phyloP scores from a whole-genome alignment of 2,888 invertebrate species.

The Pyrrhosoma nymphula region DNA sequence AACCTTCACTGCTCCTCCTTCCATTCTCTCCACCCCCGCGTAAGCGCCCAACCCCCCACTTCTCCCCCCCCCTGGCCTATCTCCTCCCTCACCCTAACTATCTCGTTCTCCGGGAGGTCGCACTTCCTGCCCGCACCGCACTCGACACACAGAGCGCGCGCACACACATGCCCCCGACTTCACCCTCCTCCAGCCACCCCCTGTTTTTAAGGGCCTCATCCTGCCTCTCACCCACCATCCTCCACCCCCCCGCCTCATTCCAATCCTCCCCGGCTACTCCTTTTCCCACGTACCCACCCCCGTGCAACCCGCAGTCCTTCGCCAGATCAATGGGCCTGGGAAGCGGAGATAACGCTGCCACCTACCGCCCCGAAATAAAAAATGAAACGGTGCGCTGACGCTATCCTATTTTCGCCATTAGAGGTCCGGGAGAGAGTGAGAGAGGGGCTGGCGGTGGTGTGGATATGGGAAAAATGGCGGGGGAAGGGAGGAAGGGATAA shows the following conservation, averaged over 20 bases:
- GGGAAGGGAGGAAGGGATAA: neutral
- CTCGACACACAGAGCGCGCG: neutral
- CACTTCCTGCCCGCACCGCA: slow-evolving; percentile 7
- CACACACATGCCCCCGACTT: neutral
- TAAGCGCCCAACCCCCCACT: neutral
- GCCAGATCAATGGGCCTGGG: slow-evolving; percentile 65
- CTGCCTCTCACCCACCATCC: neutral
- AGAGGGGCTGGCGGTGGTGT: neutral
- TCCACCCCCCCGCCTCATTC: neutral
- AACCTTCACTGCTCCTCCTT: neutral
- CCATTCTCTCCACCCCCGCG: neutral
- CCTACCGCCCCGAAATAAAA: slow-evolving; percentile 66
- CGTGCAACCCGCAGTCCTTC: neutral
- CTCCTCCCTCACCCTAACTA: neutral
- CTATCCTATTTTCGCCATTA: slow-evolving; percentile 66
- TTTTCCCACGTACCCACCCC: neutral
- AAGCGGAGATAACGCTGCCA: slow-evolving; percentile 62
- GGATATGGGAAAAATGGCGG: neutral
- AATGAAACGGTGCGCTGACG: slow-evolving; percentile 65
- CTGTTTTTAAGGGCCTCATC: neutral
- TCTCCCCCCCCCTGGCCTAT: neutral
- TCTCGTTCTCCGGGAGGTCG: slow-evolving; percentile 15
- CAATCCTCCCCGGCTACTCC: neutral
- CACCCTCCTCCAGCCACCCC: neutral
- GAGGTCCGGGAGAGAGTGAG: neutral